A percentile compares a stretch with the other conserved stretches of the same genome.
Conservation (phyloP, 1,140 invertebrate genomes). For the Drosophila yakuba region DNA sequence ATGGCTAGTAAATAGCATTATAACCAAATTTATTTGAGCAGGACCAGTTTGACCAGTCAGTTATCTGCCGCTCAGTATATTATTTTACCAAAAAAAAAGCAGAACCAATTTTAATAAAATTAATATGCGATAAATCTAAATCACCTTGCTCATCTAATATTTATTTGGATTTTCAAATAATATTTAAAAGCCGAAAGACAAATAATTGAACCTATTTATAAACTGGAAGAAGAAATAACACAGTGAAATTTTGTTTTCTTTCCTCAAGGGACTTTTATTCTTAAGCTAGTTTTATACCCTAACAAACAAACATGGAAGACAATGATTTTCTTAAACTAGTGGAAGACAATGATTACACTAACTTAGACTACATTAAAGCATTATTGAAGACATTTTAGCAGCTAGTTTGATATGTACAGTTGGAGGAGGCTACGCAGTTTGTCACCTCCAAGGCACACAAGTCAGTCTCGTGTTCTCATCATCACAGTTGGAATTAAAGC, state of each 20-base stretch:
- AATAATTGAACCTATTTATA: not conserved
- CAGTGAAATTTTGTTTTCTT: conserved; percentile 25
- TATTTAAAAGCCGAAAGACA: not conserved
- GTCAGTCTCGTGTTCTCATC: conserved; percentile 63
- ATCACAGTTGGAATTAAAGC: conserved; percentile 72
- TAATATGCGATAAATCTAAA: no score
- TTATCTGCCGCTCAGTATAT: no score
- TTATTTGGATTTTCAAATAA: no score
- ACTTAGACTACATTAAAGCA: conserved; percentile 26
- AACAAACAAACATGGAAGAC: conserved; percentile 71
- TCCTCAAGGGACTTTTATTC: conserved; percentile 42
- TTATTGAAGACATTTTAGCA: conserved; percentile 27
- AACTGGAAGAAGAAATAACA: conserved; percentile 1
- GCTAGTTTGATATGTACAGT: conserved; percentile 43
- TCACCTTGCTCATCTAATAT: not conserved
- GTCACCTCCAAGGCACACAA: conserved; percentile 26
- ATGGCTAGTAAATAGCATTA: no score
- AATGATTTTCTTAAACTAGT: conserved; percentile 58
- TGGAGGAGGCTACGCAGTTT: conserved; percentile 24
- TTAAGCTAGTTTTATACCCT: conserved; percentile 48
- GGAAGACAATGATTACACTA: conserved; percentile 75
- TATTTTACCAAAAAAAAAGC: no score
- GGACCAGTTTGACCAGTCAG: no score
- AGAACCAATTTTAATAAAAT: no score
- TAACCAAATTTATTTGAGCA: no score